A percentile compares a stretch with the other conserved stretches of the same genome.
phyloP scores from a whole-genome alignment of 2,113 vertebrate species.

The Verasper variegatus region DNA sequence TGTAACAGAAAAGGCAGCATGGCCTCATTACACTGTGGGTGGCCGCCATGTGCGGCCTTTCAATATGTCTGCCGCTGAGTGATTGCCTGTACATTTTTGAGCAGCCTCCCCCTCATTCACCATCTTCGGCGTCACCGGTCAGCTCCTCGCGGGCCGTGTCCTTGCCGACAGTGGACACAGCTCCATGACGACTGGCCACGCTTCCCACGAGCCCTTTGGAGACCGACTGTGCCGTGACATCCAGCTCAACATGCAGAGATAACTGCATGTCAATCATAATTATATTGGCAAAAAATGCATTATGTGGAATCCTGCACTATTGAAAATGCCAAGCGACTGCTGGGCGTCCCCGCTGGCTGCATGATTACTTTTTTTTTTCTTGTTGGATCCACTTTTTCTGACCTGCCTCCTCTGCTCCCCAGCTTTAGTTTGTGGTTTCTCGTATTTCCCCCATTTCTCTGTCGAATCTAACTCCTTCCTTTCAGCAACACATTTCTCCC shows the following conservation, averaged over 20 bases:
- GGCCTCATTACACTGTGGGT: conserved; percentile 67
- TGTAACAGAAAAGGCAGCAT: conserved; percentile 47
- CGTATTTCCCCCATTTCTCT: conserved; percentile 17
- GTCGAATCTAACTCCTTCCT: conserved; percentile 21
- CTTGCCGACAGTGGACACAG: conserved; percentile 57
- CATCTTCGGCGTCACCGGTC: conserved; percentile 46
- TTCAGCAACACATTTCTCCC: conserved; percentile 4
- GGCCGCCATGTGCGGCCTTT: conserved; percentile 60
- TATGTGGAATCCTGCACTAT: conserved; percentile 38
- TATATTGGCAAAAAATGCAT: conserved; percentile 51
- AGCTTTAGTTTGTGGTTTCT: conserved; percentile 50
- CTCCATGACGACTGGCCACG: conserved; percentile 46
- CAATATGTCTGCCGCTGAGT: conserved; percentile 64
- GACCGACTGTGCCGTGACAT: conserved; percentile 38
- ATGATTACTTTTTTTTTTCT: conserved; percentile 52
- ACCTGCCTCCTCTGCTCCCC: conserved; percentile 25
- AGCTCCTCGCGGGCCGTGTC: conserved; percentile 40
- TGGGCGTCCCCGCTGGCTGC: conserved; percentile 47
- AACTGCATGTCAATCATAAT: conserved; percentile 62
- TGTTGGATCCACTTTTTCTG: conserved; percentile 42
- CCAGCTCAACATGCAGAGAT: conserved; percentile 50
- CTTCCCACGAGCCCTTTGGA: conserved; percentile 43
- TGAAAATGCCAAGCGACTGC: conserved; percentile 54
- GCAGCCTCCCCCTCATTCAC: conserved; percentile 27
- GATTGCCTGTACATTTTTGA: conserved; percentile 48